Conservation (phyloP, 2,888 invertebrate genomes). For the Macrosoma leucophasiata region DNA sequence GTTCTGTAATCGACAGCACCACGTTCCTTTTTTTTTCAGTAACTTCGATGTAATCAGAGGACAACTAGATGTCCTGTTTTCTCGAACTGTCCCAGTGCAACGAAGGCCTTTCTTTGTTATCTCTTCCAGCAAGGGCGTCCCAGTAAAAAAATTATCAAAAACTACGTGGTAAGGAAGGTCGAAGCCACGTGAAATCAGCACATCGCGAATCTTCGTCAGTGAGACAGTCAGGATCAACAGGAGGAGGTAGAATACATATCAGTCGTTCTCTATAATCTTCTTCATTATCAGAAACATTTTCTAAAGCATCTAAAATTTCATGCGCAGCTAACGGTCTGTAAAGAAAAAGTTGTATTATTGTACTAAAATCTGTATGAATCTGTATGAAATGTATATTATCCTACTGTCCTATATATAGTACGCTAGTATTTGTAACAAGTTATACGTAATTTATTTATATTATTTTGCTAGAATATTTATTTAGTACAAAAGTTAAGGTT, state of each 20-base stretch:
- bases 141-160: too few species aligned
- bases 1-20: conserved; percentile 6
- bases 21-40: conserved; percentile 6
- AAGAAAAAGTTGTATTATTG: conserved; percentile 25
- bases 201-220: conserved; percentile 28
- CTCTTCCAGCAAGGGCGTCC: conserved; percentile 5
- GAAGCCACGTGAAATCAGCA: conserved; percentile 23
- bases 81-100: conserved; percentile 6
- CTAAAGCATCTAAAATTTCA: conserved; percentile 24
- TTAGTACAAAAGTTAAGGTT: conserved; percentile 25
- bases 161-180: conserved; percentile 25
- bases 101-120: conserved; percentile 6
- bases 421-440: conserved; percentile 24
- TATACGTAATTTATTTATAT: conserved; percentile 25
- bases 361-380: conserved; percentile 25
- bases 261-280: conserved; percentile 11
- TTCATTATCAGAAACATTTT: conserved; percentile 23
- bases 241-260: conserved; percentile 25
- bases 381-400: conserved; percentile 27
- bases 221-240: conserved; percentile 24
- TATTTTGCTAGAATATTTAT: conserved; percentile 25
- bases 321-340: conserved; percentile 20
- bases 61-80: conserved; percentile 1
- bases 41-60: conserved; percentile 6
- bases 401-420: conserved; percentile 25